A percentile compares a stretch with the other conserved stretches of the same genome.
Conservation (phyloP, 2,113 vertebrate species). For the Cariama cristata region DNA sequence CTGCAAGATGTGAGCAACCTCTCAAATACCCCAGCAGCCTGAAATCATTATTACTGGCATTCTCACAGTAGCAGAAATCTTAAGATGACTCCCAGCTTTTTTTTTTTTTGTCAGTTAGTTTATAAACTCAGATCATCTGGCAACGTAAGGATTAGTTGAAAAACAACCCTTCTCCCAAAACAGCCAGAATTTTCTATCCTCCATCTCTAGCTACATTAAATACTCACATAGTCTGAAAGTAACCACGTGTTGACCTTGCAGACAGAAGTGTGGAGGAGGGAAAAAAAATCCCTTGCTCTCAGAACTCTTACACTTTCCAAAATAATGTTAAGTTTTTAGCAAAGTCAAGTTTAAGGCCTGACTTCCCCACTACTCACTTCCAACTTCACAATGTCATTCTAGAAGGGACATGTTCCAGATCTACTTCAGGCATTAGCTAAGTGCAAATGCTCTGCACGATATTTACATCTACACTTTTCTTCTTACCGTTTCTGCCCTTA, state of each 20-base stretch:
- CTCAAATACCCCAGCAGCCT: background rate
- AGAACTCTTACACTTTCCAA: background rate
- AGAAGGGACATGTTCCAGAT: background rate
- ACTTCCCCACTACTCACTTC: background rate
- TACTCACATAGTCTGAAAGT: background rate
- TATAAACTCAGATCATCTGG: background rate
- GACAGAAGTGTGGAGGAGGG: background rate
- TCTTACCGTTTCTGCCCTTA: background rate
- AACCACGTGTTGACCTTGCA: rapidly evolving
- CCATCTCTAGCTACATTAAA: background rate
- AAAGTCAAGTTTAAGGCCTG: background rate
- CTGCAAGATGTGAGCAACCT: background rate
- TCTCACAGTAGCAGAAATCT: background rate
- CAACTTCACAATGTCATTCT: background rate
- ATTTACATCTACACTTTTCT: background rate
- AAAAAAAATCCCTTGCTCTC: background rate
- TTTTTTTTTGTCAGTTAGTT: background rate
- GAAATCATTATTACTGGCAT: background rate
- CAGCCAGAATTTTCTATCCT: background rate
- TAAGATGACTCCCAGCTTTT: background rate
- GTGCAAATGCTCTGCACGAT: background rate
- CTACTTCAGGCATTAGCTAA: background rate
- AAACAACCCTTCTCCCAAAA: background rate
- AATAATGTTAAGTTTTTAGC: background rate
- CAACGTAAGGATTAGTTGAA: background rate